Evolutionary conservation across 2,113 vertebrate species (phyloP).

Genomic region (Xiphias gladius): DNA sequence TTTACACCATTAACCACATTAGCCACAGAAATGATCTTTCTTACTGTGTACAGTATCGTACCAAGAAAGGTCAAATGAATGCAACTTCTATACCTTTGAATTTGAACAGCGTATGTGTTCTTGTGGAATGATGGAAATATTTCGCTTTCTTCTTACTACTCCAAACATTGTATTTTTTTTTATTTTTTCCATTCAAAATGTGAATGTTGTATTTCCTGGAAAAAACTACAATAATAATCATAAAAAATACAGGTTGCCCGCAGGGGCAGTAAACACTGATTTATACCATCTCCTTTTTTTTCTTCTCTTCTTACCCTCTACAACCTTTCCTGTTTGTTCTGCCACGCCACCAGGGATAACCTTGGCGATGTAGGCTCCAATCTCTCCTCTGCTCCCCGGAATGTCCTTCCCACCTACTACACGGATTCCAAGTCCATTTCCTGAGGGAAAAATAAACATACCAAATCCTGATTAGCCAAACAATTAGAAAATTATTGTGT

Average conservation of each 20-base stretch:
- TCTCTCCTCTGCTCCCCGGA: constrained; percentile 91
- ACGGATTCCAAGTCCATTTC: constrained; percentile 94
- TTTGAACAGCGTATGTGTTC: not conserved
- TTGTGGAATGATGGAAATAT: not conserved
- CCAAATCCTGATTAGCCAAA: constrained; percentile 9
- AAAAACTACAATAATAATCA: not conserved
- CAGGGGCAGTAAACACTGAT: not conserved
- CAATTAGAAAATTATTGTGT: not conserved
- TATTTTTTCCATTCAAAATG: too few species aligned
- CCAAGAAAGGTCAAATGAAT: constrained; percentile 7
- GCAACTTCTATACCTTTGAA: not conserved
- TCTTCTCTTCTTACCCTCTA: constrained; percentile 89
- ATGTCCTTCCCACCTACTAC: constrained; percentile 98
- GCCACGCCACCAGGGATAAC: constrained; percentile 92
- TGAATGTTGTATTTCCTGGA: not conserved
- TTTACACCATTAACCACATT: constrained; percentile 10
- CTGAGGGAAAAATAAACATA: constrained; percentile 74
- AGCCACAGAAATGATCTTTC: not conserved
- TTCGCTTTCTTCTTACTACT: not conserved
- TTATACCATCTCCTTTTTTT: not conserved
- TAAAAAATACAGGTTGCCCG: not conserved
- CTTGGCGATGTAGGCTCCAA: constrained; percentile 96
- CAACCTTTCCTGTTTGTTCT: constrained; percentile 92
- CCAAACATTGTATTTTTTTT: not conserved
- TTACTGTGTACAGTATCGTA: not conserved